phyloP scores from a whole-genome alignment of 2,113 vertebrate species.

The Progne subis region DNA sequence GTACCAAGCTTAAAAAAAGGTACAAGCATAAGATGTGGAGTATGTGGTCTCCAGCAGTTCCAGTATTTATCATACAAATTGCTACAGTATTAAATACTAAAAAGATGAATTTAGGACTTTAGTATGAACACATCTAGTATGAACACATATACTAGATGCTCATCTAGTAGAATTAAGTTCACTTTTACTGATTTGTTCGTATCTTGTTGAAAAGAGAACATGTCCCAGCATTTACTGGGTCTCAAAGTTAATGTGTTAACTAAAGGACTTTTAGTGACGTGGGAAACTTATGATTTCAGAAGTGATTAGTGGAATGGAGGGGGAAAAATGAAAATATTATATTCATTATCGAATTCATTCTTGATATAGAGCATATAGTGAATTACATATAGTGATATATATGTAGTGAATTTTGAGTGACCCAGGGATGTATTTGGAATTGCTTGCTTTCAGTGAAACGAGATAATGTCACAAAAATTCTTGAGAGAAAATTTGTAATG shows the following conservation, averaged over 20 bases:
- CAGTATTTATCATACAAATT: background rate
- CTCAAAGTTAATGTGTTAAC: background rate
- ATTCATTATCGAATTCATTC: background rate
- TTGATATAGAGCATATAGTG: background rate
- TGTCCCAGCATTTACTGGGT: background rate
- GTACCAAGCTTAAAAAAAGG: conserved; percentile 35
- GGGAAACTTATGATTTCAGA: background rate
- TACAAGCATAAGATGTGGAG: background rate
- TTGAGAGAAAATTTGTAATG: background rate
- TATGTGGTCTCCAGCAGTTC: background rate
- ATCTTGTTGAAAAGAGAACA: background rate
- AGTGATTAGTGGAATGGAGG: background rate
- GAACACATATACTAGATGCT: background rate
- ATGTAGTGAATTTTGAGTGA: background rate
- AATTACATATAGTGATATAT: background rate
- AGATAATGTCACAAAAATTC: background rate
- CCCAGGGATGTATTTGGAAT: background rate
- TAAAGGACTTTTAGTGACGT: background rate
- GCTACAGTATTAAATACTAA: background rate
- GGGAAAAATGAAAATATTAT: background rate
- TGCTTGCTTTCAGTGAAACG: background rate
- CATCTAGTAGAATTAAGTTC: background rate
- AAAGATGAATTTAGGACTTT: background rate
- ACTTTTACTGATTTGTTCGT: background rate
- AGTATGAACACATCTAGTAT: too few relatives aligned